Evolutionary conservation across 2,113 vertebrate genomes (phyloP).

Genomic region (Collichthys lucidus): DNA sequence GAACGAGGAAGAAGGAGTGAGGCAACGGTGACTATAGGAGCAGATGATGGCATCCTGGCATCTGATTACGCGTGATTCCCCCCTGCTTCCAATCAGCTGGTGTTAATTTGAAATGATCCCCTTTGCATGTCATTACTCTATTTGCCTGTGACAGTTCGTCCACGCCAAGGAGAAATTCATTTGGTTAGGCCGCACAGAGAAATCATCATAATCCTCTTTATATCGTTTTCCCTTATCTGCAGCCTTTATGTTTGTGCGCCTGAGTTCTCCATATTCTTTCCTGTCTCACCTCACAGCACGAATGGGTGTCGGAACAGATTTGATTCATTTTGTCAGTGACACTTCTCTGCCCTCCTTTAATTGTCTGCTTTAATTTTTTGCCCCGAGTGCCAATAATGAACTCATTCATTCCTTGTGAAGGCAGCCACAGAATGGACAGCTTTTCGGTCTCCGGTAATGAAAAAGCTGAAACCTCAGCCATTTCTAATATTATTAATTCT

Average conservation of each 20-base stretch:
- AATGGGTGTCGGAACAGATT: constrained; percentile 30
- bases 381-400: constrained; percentile 42
- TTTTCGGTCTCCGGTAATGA: background rate
- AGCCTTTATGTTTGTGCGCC: constrained; percentile 8
- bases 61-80: constrained; percentile 54
- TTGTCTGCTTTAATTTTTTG: constrained; percentile 57
- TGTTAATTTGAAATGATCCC: constrained; percentile 66
- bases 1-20: background rate
- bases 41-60: constrained; percentile 62
- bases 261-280: constrained; percentile 10
- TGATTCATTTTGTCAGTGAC: constrained; percentile 49
- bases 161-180: constrained; percentile 15
- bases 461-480: constrained; percentile 32
- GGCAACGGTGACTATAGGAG: constrained; percentile 34
- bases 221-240: constrained; percentile 42
- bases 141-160: constrained; percentile 28
- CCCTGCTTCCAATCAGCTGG: constrained; percentile 66
- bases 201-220: constrained; percentile 22
- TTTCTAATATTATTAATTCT: constrained; percentile 35
- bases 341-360: constrained; percentile 55
- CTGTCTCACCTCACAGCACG: constrained; percentile 21
- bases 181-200: constrained; percentile 4
- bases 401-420: constrained; percentile 23
- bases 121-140: constrained; percentile 65
- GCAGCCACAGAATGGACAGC: constrained; percentile 25